phyloP scores from a whole-genome alignment of 1,140 invertebrate species.

The Cheumatopsyche charites region DNA sequence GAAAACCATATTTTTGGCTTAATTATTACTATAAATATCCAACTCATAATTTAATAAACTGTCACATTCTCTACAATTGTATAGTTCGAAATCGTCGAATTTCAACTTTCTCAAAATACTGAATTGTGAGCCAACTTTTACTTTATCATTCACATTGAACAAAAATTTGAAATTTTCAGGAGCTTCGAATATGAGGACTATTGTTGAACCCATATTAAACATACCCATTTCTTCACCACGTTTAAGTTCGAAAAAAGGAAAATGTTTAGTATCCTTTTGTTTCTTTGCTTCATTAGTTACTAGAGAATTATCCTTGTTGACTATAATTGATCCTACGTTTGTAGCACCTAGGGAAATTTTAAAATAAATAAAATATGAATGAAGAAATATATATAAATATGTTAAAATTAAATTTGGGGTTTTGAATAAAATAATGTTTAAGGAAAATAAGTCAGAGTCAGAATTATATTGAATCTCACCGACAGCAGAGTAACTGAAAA shows the following conservation, averaged over 20 bases:
- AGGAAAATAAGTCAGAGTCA: background rate
- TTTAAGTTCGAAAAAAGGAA: constrained; percentile 45
- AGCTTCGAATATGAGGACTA: constrained; percentile 96
- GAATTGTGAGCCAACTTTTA: constrained; percentile 52
- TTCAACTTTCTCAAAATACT: constrained; percentile 21
- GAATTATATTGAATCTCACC: constrained; percentile 55
- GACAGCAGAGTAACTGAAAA: constrained; percentile 97
- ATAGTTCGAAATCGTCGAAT: background rate
- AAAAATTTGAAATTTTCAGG: constrained; percentile 76
- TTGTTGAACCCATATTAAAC: constrained; percentile 97
- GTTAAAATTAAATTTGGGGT: background rate
- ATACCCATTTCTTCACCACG: constrained; percentile 94
- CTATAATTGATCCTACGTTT: constrained; percentile 95
- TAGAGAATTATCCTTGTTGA: constrained; percentile 85
- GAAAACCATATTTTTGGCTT: too few species aligned
- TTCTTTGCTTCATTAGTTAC: constrained; percentile 71
- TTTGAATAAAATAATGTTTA: background rate
- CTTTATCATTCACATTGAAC: constrained; percentile 52
- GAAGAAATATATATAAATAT: too few species aligned
- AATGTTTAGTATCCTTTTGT: constrained; percentile 56
- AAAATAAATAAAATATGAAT: too few species aligned
- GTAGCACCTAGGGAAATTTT: constrained; percentile 69
- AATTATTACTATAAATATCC: too few species aligned
- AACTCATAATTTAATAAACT: background rate
- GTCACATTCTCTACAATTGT: background rate